These are phyloP conservation scores for Actinemys pallida DNA, from an alignment of 2,113 vertebrate genomes.

Conservation along the genomic window DNA sequence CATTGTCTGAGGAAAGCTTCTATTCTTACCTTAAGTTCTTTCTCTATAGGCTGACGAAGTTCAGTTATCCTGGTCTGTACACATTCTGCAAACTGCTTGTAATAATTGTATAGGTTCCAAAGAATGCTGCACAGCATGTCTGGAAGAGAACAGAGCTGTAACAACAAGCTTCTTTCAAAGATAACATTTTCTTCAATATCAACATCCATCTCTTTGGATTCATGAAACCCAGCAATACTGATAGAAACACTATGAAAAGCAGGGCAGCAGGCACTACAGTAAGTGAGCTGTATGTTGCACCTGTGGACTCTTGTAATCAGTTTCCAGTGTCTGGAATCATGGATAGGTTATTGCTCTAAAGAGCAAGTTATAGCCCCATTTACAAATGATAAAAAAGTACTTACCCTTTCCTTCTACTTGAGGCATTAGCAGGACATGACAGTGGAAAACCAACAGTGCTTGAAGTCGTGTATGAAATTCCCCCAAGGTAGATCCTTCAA, in stretches of 20 bases:
- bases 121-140: slow-evolving; percentile 89
- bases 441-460: slow-evolving; percentile 93
- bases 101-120: slow-evolving; percentile 96
- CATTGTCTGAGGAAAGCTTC: neutral
- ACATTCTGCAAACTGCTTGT: slow-evolving; percentile 90
- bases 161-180: neutral
- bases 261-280: neutral
- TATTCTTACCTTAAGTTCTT: slow-evolving; percentile 92
- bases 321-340: neutral
- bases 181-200: neutral
- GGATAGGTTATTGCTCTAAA: neutral
- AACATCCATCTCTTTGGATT: fast-evolving
- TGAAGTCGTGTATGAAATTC: slow-evolving; percentile 89
- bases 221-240: neutral
- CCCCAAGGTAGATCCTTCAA: slow-evolving; percentile 92
- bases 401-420: slow-evolving; percentile 85
- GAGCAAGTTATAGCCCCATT: neutral
- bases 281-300: neutral
- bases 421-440: slow-evolving; percentile 90
- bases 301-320: neutral
- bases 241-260: neutral
- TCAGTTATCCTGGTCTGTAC: slow-evolving; percentile 86
- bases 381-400: neutral
- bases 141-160: slow-evolving; percentile 68
- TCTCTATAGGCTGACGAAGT: slow-evolving; percentile 93